Evolutionary conservation across 2,797 vertebrate species (phyloP), one percentile per base, ranked within the genome.

Genomic region (Spinibarbus caldwelli): DNA sequence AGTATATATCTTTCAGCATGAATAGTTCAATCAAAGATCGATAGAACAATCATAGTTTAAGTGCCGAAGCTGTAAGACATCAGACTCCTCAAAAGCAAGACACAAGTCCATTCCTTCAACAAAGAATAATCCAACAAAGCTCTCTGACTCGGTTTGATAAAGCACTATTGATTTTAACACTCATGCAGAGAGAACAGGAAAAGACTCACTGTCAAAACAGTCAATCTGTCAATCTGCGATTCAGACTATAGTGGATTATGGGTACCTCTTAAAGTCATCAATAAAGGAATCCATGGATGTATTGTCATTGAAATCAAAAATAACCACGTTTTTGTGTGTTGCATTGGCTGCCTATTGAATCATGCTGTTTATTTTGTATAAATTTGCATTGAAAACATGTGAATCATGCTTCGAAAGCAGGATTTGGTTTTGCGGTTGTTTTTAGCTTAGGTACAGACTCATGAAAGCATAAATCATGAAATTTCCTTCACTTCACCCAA

Each of bases 381-480:
- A 14, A 47, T 66, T 66, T 66, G 41, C 8, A 34, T 17, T 41
- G 75, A 26, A 78, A 59, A 78, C 23, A n/a, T 19, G 52, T 59
- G 52, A 79, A 49, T 66, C 54, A 45, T 67, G 62, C 45, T 68
- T 80, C 29, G 62, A 68, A 67, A 80, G 78, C 64, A 49, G 41
- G 12, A 75, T 83, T 83, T 76, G 43, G 14, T 83, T 47, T 75
- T 26, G 72, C 5, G 45, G 12, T 71, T 59, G 36, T 78, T 85
- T 85, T 43, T 29, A 70, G 36, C 34, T 17, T 43, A 31, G 31
- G 72, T 23, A 68, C 19, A 70, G 75, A 77, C 34, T 64, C 67
- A 79, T 68, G 49, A 54, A 59, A 84, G 71, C 34, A 87, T 80
- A 49, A 85, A 77, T 85, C 71, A 82, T 59, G 52, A 82, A 64